Evolutionary conservation across 2,797 vertebrate genomes (phyloP).

Genomic region (Phrynocephalus forsythii): DNA sequence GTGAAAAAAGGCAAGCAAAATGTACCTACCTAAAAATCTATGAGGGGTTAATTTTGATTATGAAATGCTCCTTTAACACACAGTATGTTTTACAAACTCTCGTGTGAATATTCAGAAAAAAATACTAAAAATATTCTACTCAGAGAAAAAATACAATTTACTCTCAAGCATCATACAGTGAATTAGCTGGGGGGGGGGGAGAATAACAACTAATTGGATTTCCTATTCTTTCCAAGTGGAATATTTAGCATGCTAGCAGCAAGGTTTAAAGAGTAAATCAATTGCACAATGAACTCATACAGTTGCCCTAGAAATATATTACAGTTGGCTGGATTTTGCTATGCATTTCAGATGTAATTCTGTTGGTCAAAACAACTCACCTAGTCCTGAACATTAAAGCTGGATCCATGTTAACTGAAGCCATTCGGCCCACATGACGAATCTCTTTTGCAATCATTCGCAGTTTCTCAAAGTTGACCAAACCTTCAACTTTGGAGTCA

Average conservation of each 20-base stretch:
- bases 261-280: background rate
- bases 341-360: background rate
- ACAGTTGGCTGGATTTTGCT: background rate
- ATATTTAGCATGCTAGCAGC: background rate
- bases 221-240: background rate
- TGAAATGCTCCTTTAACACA: background rate
- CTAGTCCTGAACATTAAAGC: constrained; percentile 98
- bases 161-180: background rate
- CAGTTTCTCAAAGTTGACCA: constrained; percentile 99
- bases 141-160: background rate
- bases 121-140: background rate
- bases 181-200: background rate
- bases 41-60: background rate
- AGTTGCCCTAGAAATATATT: background rate
- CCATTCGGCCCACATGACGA: constrained; percentile 96
- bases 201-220: background rate
- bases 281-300: background rate
- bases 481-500: constrained; percentile 96
- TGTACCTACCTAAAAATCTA: background rate
- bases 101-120: background rate
- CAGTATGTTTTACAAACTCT: background rate
- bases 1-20: background rate
- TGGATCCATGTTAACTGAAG: constrained; percentile 98
- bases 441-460: constrained; percentile 99
- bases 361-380: constrained; percentile 69